Base-by-base conservation (phyloP, 2,888 invertebrate genomes). In the Seira musarum region DNA sequence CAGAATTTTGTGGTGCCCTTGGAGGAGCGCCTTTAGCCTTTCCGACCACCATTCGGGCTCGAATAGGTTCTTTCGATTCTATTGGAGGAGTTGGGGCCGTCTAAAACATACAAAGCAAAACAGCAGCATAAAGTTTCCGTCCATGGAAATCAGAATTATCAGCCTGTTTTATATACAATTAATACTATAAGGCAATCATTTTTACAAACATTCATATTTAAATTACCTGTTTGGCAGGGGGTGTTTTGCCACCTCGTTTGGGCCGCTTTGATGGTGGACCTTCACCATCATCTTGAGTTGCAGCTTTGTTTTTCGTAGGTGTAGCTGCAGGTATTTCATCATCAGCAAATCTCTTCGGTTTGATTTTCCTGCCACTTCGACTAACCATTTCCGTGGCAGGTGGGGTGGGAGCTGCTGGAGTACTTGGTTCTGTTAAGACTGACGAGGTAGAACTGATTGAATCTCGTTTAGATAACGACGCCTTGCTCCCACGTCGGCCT, bases 301-400 rank as follows among this genome's bases (percentile, higher is more conserved):
- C 22, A 3, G 66, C 57, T 73, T 77, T 73, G 61, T 35, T 63
- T 13, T 80, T 76, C 10, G 79, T 53, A 17, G 81, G 68, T 40
- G 81, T 81, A 0, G 85, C 79, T 6, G 84, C 76, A 17, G 80
- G 70, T 17, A 85, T 86, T 79, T 87, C 87, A 25, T 88, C 88
- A 82, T 88, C 88, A 8, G 88, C 87, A 86, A 89, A 89, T 72
- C 88, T 87, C 80, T 89, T 94, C 0, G 93, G 93, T 85, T 93
- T 93, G 81, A 94, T 93, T 89, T 94, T 94, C 71, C 94, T 91
- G 0, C 94, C 94, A 87, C 93, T 93, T 78, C 94, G 91, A 87
- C 93, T 93, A 10, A 92, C 91, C 24, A 92, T 88, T 87, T 93
- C 91, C 2, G 90, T 90, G 3, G 90, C 89, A 13, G 80, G 75